Conservation (phyloP, 2,113 vertebrate species). For the Rallus limicola region DNA sequence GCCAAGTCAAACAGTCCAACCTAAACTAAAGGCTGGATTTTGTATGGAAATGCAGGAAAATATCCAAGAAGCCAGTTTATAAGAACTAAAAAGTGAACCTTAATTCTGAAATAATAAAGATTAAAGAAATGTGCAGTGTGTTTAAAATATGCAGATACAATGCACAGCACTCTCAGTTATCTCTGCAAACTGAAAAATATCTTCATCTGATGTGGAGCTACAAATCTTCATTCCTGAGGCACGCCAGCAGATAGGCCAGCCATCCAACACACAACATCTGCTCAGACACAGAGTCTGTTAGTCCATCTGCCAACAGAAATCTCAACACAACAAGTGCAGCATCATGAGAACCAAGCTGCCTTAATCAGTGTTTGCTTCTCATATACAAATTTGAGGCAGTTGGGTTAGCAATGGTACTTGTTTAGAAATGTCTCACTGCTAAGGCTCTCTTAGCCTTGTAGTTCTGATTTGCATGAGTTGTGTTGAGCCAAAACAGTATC, state of each 20-base stretch:
- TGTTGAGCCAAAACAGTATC: neutral
- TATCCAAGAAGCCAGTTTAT: neutral
- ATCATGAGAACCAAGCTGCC: neutral
- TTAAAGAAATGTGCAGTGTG: neutral
- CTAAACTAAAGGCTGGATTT: neutral
- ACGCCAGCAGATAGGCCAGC: neutral
- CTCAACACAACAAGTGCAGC: neutral
- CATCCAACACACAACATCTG: neutral
- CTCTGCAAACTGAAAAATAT: neutral
- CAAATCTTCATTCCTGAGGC: neutral
- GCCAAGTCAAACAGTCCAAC: neutral
- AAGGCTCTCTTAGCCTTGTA: neutral
- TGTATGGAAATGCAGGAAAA: neutral
- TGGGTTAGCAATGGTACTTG: neutral
- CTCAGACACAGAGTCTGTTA: neutral
- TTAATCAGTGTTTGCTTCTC: neutral
- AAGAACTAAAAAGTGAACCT: neutral
- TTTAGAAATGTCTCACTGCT: neutral
- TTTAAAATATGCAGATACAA: neutral
- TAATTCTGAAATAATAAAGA: neutral
- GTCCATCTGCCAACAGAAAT: neutral
- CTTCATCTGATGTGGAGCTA: neutral
- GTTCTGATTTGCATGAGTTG: neutral
- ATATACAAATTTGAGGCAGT: rapidly evolving
- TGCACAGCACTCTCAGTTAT: neutral